These are phyloP conservation scores for Epinotia ramella DNA, from an alignment of 2,888 invertebrate species.

Conservation along the genomic window DNA sequence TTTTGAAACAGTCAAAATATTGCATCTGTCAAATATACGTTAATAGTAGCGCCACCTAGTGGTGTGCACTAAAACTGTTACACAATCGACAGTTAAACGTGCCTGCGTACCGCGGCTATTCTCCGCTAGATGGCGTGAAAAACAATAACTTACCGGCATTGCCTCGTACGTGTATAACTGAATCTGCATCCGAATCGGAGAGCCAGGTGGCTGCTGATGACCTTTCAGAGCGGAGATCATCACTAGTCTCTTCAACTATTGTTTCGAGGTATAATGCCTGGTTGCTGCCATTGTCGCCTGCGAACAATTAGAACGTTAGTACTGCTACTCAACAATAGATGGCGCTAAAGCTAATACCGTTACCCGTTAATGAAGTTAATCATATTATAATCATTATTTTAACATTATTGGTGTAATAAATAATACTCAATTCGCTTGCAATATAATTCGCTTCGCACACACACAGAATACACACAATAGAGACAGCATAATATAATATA, in stretches of 20 bases:
- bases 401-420: background rate
- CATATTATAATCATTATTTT: background rate
- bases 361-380: background rate
- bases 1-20: constrained; percentile 29
- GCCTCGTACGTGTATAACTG: constrained; percentile 90
- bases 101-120: constrained; percentile 52
- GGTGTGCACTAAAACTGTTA: background rate
- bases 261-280: constrained; percentile 92
- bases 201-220: constrained; percentile 87
- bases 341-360: constrained; percentile 53
- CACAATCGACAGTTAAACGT: background rate
- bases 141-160: constrained; percentile 62
- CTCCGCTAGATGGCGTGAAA: constrained; percentile 67
- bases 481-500: background rate
- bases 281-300: constrained; percentile 81
- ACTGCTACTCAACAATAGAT: constrained; percentile 56
- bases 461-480: constrained; percentile 10
- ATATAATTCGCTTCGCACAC: constrained; percentile 13
- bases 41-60: constrained; percentile 41
- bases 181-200: constrained; percentile 92
- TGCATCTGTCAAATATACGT: background rate
- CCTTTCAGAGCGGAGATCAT: constrained; percentile 91
- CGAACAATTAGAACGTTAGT: constrained; percentile 50
- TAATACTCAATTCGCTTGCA: constrained; percentile 8
- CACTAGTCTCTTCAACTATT: constrained; percentile 95